A percentile compares a stretch with the other conserved stretches of the same genome.
Evolutionary conservation across 2,888 invertebrate genomes (phyloP).

Genomic region (Drosophila rubida): DNA sequence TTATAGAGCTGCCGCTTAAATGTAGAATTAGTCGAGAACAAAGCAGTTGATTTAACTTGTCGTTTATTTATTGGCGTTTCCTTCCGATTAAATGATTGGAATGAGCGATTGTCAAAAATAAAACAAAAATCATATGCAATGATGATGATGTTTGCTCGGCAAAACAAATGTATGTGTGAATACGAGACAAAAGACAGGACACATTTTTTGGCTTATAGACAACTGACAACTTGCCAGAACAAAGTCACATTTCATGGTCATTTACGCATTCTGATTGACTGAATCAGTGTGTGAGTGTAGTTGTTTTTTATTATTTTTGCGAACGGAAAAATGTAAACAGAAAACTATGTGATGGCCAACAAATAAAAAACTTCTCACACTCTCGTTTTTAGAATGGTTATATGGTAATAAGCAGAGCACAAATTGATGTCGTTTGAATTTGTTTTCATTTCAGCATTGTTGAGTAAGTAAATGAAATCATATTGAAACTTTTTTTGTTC

Average conservation of each 20-base stretch:
- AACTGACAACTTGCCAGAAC: constrained; percentile 34
- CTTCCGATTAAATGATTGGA: constrained; percentile 8
- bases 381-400: constrained; percentile 7
- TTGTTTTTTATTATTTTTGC: constrained; percentile 5
- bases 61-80: not conserved
- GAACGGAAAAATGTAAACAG: constrained; percentile 17
- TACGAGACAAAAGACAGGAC: constrained; percentile 31
- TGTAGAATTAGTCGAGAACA: not conserved
- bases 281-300: not conserved
- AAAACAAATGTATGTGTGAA: constrained; percentile 76
- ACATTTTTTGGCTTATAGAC: constrained; percentile 15
- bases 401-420: constrained; percentile 30
- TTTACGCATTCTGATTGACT: constrained; percentile 55
- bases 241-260: constrained; percentile 69
- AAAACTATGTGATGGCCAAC: constrained; percentile 22
- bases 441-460: not conserved
- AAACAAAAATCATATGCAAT: not conserved
- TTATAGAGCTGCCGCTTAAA: constrained; percentile 1
- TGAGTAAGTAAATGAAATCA: constrained; percentile 6
- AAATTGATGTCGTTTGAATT: constrained; percentile 12
- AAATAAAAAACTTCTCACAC: constrained; percentile 8
- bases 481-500: constrained; percentile 9
- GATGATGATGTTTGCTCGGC: constrained; percentile 48
- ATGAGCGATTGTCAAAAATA: constrained; percentile 8
- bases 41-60: not conserved